Conservation (phyloP, 2,113 vertebrate genomes). For the Nothocercus nigrocapillus region DNA sequence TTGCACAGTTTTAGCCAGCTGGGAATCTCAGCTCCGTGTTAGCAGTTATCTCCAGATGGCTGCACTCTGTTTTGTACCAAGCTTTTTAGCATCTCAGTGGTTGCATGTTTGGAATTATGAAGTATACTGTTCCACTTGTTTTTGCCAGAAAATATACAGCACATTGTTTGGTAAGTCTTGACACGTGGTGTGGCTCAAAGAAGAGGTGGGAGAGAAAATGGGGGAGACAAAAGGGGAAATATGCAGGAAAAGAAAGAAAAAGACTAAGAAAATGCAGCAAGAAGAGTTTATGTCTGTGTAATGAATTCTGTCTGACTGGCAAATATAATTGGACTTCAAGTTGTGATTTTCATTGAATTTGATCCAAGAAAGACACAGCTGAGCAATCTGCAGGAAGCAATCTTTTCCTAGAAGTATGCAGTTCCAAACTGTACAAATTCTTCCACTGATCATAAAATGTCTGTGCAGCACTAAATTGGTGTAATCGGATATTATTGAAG, state of each 20-base stretch:
- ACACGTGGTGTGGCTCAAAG: slow-evolving; percentile 49
- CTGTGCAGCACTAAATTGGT: slow-evolving; percentile 17
- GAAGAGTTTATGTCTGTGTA: slow-evolving; percentile 57
- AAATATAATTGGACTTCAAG: slow-evolving; percentile 75
- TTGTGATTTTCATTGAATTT: slow-evolving; percentile 75
- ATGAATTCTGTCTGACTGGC: slow-evolving; percentile 74
- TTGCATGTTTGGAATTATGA: slow-evolving; percentile 59
- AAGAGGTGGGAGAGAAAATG: background rate
- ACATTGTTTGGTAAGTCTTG: slow-evolving; percentile 63
- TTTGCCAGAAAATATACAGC: slow-evolving; percentile 65
- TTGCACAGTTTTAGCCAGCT: slow-evolving; percentile 36
- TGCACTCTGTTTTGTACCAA: slow-evolving; percentile 48
- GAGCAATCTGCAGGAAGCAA: slow-evolving; percentile 80
- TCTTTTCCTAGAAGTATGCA: slow-evolving; percentile 78
- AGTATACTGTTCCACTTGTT: slow-evolving; percentile 65
- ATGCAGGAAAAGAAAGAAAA: background rate
- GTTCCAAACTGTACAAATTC: slow-evolving; percentile 71
- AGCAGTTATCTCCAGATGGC: slow-evolving; percentile 71
- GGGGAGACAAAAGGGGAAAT: background rate
- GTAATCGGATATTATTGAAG: slow-evolving; percentile 38
- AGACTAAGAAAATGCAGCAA: slow-evolving; percentile 10
- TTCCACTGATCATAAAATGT: slow-evolving; percentile 63
- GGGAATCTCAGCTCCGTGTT: slow-evolving; percentile 24
- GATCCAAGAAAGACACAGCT: slow-evolving; percentile 79
- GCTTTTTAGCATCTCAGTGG: slow-evolving; percentile 38